These are phyloP conservation scores for Pollicipes pollicipes DNA, from an alignment of 1,140 invertebrate species.

Conservation along the genomic window DNA sequence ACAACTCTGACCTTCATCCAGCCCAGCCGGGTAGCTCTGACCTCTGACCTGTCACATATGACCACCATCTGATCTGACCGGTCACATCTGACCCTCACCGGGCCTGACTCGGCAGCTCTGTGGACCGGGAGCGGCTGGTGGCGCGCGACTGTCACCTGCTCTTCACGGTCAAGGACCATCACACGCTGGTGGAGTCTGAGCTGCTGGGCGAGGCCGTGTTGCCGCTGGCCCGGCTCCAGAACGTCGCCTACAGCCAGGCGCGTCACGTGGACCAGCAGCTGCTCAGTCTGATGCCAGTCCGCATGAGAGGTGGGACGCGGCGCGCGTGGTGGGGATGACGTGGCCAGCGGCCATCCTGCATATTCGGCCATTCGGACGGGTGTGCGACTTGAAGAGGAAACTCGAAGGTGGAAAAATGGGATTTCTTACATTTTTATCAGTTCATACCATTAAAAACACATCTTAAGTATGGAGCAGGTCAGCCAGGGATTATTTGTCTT, in stretches of 20 bases:
- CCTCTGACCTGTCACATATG: background rate
- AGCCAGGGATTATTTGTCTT: too few relatives aligned
- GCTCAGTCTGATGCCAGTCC: background rate
- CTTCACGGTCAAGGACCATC: background rate
- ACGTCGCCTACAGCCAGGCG: background rate
- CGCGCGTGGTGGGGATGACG: too few relatives aligned
- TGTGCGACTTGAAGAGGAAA: too few relatives aligned
- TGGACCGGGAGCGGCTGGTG: background rate
- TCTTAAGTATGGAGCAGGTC: too few relatives aligned
- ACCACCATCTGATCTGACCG: background rate
- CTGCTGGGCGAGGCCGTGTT: background rate
- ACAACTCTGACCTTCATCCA: too few relatives aligned
- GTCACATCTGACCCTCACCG: too few relatives aligned
- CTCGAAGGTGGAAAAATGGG: too few relatives aligned
- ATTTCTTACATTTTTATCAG: too few relatives aligned
- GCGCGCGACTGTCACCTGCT: background rate
- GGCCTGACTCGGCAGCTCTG: background rate
- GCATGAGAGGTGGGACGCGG: too few relatives aligned
- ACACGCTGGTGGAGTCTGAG: background rate
- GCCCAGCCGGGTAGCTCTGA: background rate
- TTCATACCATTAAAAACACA: too few relatives aligned
- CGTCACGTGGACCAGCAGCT: background rate
- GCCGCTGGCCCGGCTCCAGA: background rate
- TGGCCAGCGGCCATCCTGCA: too few relatives aligned
- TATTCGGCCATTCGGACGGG: too few relatives aligned